Evolutionary conservation across 1,140 invertebrate genomes (phyloP).

Genomic region (Phymastichus coffea): DNA sequence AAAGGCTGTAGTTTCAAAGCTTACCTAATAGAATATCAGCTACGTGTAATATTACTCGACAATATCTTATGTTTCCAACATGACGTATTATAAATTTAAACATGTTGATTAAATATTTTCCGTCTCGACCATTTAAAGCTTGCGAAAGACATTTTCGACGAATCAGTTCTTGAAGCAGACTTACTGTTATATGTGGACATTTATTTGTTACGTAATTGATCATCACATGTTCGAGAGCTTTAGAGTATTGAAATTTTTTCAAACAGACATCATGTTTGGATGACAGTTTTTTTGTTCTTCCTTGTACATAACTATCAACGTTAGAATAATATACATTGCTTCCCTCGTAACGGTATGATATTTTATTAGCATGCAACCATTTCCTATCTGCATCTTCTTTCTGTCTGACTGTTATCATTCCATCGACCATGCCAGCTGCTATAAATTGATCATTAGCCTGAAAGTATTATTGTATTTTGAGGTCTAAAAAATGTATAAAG

Average conservation of each 20-base stretch:
- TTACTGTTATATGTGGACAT: constrained; percentile 75
- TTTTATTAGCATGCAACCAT: constrained; percentile 54
- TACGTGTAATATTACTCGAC: constrained; percentile 71
- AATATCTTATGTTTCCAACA: constrained; percentile 74
- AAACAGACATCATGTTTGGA: constrained; percentile 70
- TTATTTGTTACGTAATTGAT: constrained; percentile 61
- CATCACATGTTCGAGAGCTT: constrained; percentile 77
- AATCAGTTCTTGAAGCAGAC: constrained; percentile 81
- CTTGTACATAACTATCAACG: constrained; percentile 60
- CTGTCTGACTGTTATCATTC: constrained; percentile 81
- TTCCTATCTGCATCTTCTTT: constrained; percentile 61
- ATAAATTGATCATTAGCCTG: constrained; percentile 81
- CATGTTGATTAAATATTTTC: constrained; percentile 65
- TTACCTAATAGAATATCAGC: constrained; percentile 70
- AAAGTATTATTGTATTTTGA: too few species aligned
- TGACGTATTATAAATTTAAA: constrained; percentile 77
- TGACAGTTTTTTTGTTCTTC: constrained; percentile 54
- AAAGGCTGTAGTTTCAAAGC: constrained; percentile 22
- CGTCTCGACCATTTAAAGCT: constrained; percentile 70
- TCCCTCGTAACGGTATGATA: constrained; percentile 57
- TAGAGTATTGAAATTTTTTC: constrained; percentile 78
- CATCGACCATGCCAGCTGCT: constrained; percentile 90
- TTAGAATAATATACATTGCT: constrained; percentile 52
- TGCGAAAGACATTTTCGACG: constrained; percentile 70
- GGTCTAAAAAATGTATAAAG: constrained; percentile 45